Percentiles rank a stretch among this genome's conserved stretches.
phyloP scores from a whole-genome alignment of 2,797 vertebrate genomes.

The Amphiprion clarkii region DNA sequence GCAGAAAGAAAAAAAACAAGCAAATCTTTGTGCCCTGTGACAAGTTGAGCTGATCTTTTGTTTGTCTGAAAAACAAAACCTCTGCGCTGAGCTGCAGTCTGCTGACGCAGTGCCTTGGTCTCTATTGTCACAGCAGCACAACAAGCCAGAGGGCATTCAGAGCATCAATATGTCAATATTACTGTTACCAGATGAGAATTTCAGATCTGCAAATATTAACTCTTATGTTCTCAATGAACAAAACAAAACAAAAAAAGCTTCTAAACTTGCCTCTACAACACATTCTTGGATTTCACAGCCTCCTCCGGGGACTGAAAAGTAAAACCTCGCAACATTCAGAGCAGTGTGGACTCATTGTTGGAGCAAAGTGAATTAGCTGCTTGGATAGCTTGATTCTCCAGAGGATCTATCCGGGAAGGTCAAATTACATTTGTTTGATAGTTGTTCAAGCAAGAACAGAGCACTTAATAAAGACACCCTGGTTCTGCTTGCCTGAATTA shows the following conservation, averaged over 20 bases:
- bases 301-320: conserved; percentile 26
- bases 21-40: conserved; percentile 53
- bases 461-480: conserved; percentile 70
- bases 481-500: conserved; percentile 64
- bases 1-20: conserved; percentile 50
- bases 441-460: conserved; percentile 62
- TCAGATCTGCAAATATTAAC: conserved; percentile 9
- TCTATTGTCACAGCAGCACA: conserved; percentile 48
- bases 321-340: conserved; percentile 32
- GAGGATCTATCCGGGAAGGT: conserved; percentile 60
- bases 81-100: conserved; percentile 45
- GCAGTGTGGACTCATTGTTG: conserved; percentile 38
- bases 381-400: conserved; percentile 60
- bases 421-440: conserved; percentile 72
- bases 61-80: conserved; percentile 69
- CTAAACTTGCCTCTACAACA: background rate
- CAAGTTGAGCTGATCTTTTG: conserved; percentile 63
- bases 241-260: background rate
- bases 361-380: conserved; percentile 63
- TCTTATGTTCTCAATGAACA: background rate
- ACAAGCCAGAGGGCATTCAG: conserved; percentile 31
- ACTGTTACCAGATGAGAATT: background rate
- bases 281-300: conserved; percentile 27
- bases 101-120: conserved; percentile 60
- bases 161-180: conserved; percentile 9